Percentiles rank a stretch among this genome's conserved stretches.
Evolutionary conservation across 2,888 invertebrate genomes (phyloP).

Genomic region (Bhutanitis thaidina): DNA sequence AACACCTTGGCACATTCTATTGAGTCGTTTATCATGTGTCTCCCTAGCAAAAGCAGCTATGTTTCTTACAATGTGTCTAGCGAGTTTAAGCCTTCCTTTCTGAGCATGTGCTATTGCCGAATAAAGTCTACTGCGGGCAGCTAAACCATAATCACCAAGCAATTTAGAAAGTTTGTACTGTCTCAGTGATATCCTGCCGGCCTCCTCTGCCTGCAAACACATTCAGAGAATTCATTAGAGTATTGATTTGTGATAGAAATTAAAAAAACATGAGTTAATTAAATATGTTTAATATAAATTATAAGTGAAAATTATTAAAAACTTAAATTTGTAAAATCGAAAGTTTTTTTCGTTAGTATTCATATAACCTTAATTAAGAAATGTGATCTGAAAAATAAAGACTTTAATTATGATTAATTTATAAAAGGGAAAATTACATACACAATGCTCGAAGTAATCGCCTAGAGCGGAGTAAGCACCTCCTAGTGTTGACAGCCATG

Average conservation of each 20-base stretch:
- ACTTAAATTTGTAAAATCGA: too few species aligned
- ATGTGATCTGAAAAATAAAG: too few species aligned
- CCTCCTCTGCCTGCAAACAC: slow-evolving; percentile 88
- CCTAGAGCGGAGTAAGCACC: slow-evolving; percentile 98
- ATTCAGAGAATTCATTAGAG: not conserved
- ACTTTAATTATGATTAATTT: too few species aligned
- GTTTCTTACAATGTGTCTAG: slow-evolving; percentile 81
- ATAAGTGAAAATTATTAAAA: too few species aligned
- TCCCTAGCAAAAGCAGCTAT: slow-evolving; percentile 54
- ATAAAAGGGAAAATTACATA: slow-evolving; percentile 63
- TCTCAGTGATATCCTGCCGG: slow-evolving; percentile 91
- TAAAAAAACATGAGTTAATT: too few species aligned
- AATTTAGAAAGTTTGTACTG: slow-evolving; percentile 90
- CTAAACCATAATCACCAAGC: slow-evolving; percentile 89
- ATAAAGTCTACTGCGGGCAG: slow-evolving; percentile 91
- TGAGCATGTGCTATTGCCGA: slow-evolving; percentile 94
- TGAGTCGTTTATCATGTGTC: slow-evolving; percentile 82
- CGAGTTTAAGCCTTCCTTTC: slow-evolving; percentile 82
- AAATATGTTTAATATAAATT: too few species aligned
- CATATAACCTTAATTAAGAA: too few species aligned
- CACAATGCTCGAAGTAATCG: slow-evolving; percentile 89
- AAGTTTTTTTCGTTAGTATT: too few species aligned
- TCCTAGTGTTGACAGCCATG: slow-evolving; percentile 97
- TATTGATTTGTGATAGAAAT: too few species aligned
- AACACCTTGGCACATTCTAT: slow-evolving; percentile 92